Conservation (phyloP, 2,113 vertebrate genomes). For the Vanacampus margaritifer region DNA sequence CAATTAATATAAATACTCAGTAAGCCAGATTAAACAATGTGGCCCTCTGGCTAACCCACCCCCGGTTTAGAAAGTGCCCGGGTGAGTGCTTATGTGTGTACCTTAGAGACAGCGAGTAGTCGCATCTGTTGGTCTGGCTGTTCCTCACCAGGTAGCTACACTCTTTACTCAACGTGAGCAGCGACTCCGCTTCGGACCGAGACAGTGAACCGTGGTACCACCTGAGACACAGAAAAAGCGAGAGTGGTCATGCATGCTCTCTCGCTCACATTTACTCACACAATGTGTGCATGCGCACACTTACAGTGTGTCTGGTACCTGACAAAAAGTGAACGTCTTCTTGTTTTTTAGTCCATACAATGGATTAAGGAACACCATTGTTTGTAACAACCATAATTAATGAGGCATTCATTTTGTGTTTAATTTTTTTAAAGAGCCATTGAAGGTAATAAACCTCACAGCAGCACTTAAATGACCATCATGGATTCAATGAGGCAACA, state of each 20-base stretch:
- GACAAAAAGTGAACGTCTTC: not conserved
- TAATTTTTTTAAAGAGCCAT: not conserved
- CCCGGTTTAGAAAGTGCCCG: not conserved
- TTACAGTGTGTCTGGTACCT: not conserved
- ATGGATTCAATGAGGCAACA: slow-evolving; percentile 43
- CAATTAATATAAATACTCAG: no score
- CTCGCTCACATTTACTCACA: no score
- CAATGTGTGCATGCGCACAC: no score
- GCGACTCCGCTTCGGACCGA: slow-evolving; percentile 87
- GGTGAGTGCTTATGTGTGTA: slow-evolving; percentile 17
- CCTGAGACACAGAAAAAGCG: slow-evolving; percentile 59
- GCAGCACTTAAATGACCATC: slow-evolving; percentile 34
- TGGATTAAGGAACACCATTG: not conserved
- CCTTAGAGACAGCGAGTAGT: slow-evolving; percentile 88
- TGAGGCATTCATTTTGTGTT: not conserved
- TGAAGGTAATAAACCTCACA: slow-evolving; percentile 20
- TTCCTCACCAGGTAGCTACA: slow-evolving; percentile 96
- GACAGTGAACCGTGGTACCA: slow-evolving; percentile 96
- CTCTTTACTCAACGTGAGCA: slow-evolving; percentile 92
- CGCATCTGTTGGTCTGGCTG: slow-evolving; percentile 87
- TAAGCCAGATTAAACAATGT: not conserved
- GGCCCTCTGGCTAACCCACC: not conserved
- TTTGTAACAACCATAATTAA: not conserved
- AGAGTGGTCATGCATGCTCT: not conserved
- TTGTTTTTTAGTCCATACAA: not conserved